Percentiles rank a stretch among this genome's conserved stretches.
Conservation (phyloP, 1,140 invertebrate species). For the Drosophila quadrilineata region DNA sequence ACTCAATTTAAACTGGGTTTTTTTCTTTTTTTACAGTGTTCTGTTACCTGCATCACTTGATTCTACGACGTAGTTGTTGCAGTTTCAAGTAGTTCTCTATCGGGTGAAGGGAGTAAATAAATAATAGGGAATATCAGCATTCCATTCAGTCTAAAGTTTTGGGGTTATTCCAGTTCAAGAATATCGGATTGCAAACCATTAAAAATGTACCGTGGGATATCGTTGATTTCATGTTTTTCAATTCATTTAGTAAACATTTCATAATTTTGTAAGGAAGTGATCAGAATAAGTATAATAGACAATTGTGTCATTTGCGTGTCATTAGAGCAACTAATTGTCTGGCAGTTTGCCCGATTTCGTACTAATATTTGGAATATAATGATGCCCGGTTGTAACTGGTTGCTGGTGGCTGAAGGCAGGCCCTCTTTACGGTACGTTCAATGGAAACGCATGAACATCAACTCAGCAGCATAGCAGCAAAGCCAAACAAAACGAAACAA, state of each 20-base stretch:
- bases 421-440: conserved; percentile 28
- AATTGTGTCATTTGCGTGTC: conserved; percentile 14
- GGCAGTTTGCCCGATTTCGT: conserved; percentile 9
- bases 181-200: too few species aligned
- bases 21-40: background rate
- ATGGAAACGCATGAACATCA: conserved; percentile 20
- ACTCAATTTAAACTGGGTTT: background rate
- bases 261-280: too few species aligned
- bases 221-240: too few species aligned
- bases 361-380: conserved; percentile 6
- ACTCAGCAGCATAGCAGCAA: too few species aligned
- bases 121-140: too few species aligned
- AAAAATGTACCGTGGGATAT: background rate
- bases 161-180: background rate
- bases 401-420: conserved; percentile 1
- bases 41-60: too few species aligned
- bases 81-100: too few species aligned
- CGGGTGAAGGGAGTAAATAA: too few species aligned
- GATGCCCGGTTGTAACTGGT: conserved; percentile 22
- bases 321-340: conserved; percentile 12
- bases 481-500: conserved; percentile 23
- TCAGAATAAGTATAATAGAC: conserved; percentile 1
- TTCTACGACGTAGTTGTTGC: too few species aligned
- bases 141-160: background rate
- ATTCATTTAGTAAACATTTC: too few species aligned